Conservation (phyloP, 2,888 invertebrate genomes). For the Drosophila imparisetae region DNA sequence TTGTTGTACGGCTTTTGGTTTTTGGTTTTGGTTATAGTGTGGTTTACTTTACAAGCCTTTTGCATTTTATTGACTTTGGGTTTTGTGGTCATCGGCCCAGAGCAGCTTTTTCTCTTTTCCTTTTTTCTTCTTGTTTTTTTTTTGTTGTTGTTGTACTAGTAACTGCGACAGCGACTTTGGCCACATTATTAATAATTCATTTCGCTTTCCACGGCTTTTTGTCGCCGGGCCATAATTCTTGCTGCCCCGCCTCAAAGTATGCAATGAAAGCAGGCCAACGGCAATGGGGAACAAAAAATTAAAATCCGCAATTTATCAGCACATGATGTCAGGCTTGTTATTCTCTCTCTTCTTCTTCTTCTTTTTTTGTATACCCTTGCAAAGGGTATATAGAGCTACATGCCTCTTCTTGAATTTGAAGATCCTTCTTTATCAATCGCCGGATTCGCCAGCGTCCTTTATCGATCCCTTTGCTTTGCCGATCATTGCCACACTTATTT, state of each 20-base stretch:
- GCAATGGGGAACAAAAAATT: constrained; percentile 8
- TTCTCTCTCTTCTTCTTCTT: not conserved
- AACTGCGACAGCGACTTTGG: constrained; percentile 24
- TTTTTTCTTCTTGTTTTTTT: not conserved
- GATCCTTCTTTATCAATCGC: not conserved
- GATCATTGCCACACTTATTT: not conserved
- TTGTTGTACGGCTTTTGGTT: constrained; percentile 23
- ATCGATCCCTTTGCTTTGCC: not conserved
- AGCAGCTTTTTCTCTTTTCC: constrained; percentile 3
- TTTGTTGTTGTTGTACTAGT: not conserved
- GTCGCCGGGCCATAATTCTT: constrained; percentile 67
- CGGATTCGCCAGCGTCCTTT: not conserved
- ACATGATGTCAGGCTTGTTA: constrained; percentile 4
- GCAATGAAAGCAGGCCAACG: constrained; percentile 46
- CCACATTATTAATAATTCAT: constrained; percentile 76
- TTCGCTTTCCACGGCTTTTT: constrained; percentile 68
- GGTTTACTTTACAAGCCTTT: constrained; percentile 39
- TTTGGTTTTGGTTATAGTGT: constrained; percentile 17
- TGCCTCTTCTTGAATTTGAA: too few relatives aligned
- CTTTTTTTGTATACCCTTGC: not conserved
- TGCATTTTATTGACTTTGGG: constrained; percentile 41
- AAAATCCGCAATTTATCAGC: constrained; percentile 60
- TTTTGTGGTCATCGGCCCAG: constrained; percentile 23
- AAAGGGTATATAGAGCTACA: constrained; percentile 5
- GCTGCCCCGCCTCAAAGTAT: constrained; percentile 62